phyloP scores from a whole-genome alignment of 2,113 vertebrate species.

The Capricornis sumatraensis region DNA sequence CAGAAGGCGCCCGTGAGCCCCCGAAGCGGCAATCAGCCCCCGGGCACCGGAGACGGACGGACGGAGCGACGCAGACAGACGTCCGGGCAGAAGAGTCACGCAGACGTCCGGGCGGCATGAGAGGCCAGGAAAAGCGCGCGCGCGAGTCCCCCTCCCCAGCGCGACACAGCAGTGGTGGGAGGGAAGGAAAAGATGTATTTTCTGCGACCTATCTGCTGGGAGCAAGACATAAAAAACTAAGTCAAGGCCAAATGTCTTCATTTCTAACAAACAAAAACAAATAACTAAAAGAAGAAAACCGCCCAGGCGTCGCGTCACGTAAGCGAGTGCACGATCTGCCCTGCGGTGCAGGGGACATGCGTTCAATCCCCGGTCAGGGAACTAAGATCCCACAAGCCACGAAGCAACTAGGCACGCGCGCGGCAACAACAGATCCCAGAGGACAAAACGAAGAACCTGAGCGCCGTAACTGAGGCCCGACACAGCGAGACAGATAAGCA shows the following conservation, averaged over 20 bases:
- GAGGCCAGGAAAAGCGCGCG: not conserved
- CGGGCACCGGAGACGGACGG: not conserved
- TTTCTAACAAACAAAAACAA: not conserved
- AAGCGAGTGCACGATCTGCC: not conserved
- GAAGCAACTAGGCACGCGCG: fast-evolving
- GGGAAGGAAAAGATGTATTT: not conserved
- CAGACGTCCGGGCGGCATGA: not conserved
- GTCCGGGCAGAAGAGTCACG: not conserved
- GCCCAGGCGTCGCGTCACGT: not conserved
- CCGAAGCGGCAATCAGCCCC: not conserved
- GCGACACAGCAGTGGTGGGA: not conserved
- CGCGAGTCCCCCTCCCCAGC: not conserved
- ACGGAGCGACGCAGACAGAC: no score
- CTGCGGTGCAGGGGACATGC: not conserved
- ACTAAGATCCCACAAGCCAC: fast-evolving
- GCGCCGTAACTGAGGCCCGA: not conserved
- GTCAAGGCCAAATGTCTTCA: not conserved
- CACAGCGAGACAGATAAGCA: not conserved
- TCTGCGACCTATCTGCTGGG: not conserved
- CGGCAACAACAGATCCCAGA: not conserved
- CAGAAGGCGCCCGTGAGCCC: conserved; percentile 75
- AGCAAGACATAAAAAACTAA: not conserved
- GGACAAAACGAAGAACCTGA: fast-evolving
- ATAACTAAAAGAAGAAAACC: not conserved
- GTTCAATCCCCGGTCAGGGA: fast-evolving